These are phyloP conservation scores for Diplogasteroides magnus DNA, from an alignment of 1,140 invertebrate genomes.

Conservation along the genomic window DNA sequence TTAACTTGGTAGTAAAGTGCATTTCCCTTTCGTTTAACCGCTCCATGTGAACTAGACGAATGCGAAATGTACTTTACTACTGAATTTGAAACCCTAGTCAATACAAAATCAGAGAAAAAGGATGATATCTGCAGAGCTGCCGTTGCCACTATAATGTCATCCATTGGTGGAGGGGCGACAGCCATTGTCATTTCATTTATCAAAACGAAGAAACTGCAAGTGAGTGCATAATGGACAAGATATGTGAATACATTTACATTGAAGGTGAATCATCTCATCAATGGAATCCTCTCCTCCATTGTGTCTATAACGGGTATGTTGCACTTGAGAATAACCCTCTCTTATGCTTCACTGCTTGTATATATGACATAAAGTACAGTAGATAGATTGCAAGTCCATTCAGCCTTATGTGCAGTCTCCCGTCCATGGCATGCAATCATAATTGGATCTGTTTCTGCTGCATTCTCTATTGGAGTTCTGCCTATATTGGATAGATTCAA, in stretches of 20 bases:
- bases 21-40: no score
- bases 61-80: no score
- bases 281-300: slow-evolving; percentile 77
- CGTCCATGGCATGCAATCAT: slow-evolving; percentile 77
- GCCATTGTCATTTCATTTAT: slow-evolving; percentile 62
- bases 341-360: background rate
- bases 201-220: slow-evolving; percentile 69
- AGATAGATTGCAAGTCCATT: no score
- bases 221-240: slow-evolving; percentile 50
- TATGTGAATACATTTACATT: background rate
- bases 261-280: slow-evolving; percentile 70
- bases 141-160: slow-evolving; percentile 78
- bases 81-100: no score
- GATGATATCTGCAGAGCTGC: slow-evolving; percentile 65
- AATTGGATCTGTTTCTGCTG: slow-evolving; percentile 73
- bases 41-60: no score
- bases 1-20: no score
- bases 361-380: no score
- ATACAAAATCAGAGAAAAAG: background rate
- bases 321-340: background rate
- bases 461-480: slow-evolving; percentile 67
- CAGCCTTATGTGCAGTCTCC: slow-evolving; percentile 80
- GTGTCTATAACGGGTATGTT: slow-evolving; percentile 74
- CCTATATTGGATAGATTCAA: slow-evolving; percentile 70
- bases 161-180: slow-evolving; percentile 76